Percentiles rank a stretch among this genome's conserved stretches.
phyloP scores from a whole-genome alignment of 2,797 vertebrate genomes.

The Champsocephalus esox region DNA sequence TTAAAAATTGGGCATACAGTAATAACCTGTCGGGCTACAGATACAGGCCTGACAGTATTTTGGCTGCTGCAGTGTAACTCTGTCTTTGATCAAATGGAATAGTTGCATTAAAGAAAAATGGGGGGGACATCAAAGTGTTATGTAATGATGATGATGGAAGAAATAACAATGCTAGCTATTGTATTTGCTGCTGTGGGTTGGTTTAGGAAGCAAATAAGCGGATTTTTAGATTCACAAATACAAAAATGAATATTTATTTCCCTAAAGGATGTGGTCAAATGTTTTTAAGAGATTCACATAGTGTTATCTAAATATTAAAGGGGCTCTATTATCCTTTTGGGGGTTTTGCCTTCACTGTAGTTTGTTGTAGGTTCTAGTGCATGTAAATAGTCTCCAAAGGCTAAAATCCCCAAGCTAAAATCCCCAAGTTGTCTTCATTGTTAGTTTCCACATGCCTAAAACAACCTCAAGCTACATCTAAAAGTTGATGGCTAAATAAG shows the following conservation, averaged over 20 bases:
- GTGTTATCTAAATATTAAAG: slow-evolving; percentile 8
- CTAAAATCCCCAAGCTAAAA: too few species aligned
- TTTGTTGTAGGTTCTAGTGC: too few species aligned
- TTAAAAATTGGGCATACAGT: slow-evolving; percentile 9
- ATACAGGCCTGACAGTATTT: not conserved
- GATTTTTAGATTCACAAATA: slow-evolving; percentile 15
- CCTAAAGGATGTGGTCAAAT: not conserved
- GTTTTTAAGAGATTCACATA: not conserved
- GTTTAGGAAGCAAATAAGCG: not conserved
- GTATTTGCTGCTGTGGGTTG: slow-evolving; percentile 9
- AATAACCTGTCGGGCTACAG: slow-evolving; percentile 36
- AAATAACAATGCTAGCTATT: not conserved
- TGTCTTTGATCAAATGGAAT: slow-evolving; percentile 35
- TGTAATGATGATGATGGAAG: not conserved
- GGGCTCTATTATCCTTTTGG: too few species aligned
- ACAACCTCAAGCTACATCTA: too few species aligned
- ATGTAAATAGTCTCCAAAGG: too few species aligned
- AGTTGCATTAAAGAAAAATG: slow-evolving; percentile 36
- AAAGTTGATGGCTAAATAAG: too few species aligned
- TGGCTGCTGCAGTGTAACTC: not conserved
- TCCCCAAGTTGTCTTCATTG: too few species aligned
- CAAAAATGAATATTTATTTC: slow-evolving; percentile 7
- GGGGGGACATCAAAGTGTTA: slow-evolving; percentile 12
- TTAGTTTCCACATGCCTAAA: too few species aligned
- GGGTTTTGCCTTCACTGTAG: too few species aligned